phyloP scores from a whole-genome alignment of 2,797 vertebrate species.

The Characodon lateralis region DNA sequence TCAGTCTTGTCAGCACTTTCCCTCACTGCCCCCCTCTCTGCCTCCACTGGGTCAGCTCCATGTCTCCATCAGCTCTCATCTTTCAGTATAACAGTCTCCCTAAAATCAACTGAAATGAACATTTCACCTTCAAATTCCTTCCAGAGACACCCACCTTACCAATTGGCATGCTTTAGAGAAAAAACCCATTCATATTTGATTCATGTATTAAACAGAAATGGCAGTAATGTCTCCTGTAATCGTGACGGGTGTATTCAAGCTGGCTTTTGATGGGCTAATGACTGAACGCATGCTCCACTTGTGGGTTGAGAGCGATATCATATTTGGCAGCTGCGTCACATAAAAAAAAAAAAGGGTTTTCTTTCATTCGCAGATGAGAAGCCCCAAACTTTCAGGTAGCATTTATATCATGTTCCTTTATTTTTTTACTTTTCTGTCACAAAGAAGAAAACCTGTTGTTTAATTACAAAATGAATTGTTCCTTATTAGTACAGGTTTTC shows the following conservation, averaged over 20 bases:
- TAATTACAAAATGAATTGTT: neutral
- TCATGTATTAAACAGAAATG: conserved; percentile 72
- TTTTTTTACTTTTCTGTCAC: conserved; percentile 35
- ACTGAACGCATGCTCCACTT: conserved; percentile 50
- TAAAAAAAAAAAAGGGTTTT: conserved; percentile 68
- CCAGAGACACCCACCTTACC: conserved; percentile 67
- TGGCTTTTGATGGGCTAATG: conserved; percentile 72
- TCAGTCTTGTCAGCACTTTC: conserved; percentile 58
- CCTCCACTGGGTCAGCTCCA: conserved; percentile 56
- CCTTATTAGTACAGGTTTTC: neutral
- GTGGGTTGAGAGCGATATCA: conserved; percentile 65
- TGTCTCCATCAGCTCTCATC: conserved; percentile 65
- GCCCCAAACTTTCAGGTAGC: conserved; percentile 44
- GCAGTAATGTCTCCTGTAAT: conserved; percentile 78
- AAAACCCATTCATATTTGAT: conserved; percentile 74
- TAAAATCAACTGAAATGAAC: conserved; percentile 72
- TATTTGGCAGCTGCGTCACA: conserved; percentile 71
- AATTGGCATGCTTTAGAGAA: conserved; percentile 52
- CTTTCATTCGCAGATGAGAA: conserved; percentile 69
- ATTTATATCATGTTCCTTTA: conserved; percentile 51
- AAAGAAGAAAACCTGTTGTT: neutral
- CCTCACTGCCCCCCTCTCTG: conserved; percentile 39
- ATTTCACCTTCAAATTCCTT: conserved; percentile 76
- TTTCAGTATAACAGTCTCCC: conserved; percentile 60
- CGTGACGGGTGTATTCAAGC: conserved; percentile 73